Percentiles rank a stretch among this genome's conserved stretches.
These are phyloP conservation scores for Leucoma salicis DNA, from an alignment of 2,888 invertebrate species.

Conservation along the genomic window DNA sequence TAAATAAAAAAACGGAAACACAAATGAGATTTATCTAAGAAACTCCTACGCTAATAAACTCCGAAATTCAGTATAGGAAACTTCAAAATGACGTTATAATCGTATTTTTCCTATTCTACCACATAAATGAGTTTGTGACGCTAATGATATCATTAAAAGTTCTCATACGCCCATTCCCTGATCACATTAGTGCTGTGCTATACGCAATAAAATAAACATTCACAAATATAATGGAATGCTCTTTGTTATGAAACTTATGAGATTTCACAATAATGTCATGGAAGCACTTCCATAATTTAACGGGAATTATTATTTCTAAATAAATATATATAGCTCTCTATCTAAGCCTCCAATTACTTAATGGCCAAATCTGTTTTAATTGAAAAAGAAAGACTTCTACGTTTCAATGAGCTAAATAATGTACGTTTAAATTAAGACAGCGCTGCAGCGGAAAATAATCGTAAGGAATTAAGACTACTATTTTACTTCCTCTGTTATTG, in stretches of 20 bases:
- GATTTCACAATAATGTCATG: conserved; percentile 4
- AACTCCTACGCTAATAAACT: background rate
- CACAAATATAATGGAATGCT: conserved; percentile 16
- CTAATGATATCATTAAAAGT: conserved; percentile 34
- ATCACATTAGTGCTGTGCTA: conserved; percentile 28
- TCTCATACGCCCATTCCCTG: conserved; percentile 20
- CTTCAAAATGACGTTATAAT: conserved; percentile 11
- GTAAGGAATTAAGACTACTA: too few species aligned
- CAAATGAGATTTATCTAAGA: background rate
- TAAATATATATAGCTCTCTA: too few species aligned
- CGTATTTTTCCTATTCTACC: conserved; percentile 21
- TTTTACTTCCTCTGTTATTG: too few species aligned
- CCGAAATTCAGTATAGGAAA: background rate
- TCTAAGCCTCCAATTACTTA: too few species aligned
- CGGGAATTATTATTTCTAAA: too few species aligned
- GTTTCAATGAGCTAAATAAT: too few species aligned
- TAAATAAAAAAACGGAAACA: background rate
- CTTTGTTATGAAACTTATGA: conserved; percentile 18
- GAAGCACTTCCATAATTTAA: background rate
- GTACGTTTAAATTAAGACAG: too few species aligned
- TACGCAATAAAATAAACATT: conserved; percentile 30
- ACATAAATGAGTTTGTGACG: conserved; percentile 28
- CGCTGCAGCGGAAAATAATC: too few species aligned
- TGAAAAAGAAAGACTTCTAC: too few species aligned
- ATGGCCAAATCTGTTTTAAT: too few species aligned